Percentiles rank a stretch among this genome's conserved stretches.
Conservation (phyloP, 2,113 vertebrate genomes). For the Urocolius indicus region DNA sequence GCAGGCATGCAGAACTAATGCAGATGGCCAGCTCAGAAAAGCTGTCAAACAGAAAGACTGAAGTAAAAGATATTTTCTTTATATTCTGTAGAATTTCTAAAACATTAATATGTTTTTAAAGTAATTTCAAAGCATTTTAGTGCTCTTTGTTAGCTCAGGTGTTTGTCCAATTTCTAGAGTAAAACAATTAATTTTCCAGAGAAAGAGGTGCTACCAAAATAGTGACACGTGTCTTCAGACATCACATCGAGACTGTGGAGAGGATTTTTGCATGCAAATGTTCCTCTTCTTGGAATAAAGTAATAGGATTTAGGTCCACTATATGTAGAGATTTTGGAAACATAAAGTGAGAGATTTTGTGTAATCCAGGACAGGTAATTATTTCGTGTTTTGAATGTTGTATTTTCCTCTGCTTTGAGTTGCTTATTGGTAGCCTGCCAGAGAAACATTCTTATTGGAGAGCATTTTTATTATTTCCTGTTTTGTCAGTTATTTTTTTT, state of each 20-base stretch:
- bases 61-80: slow-evolving; percentile 30
- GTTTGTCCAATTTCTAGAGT: not conserved
- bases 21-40: slow-evolving; percentile 58
- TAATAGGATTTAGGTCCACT: not conserved
- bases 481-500: not conserved
- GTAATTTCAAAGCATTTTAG: not conserved
- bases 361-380: not conserved
- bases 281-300: not conserved
- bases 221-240: not conserved
- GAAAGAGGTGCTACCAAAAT: not conserved
- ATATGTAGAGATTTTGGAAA: not conserved
- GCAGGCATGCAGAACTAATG: slow-evolving; percentile 53
- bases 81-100: not conserved
- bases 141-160: not conserved
- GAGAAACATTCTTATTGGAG: not conserved
- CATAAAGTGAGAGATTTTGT: not conserved
- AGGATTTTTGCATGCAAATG: not conserved
- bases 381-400: not conserved
- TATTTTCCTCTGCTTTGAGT: not conserved
- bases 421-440: not conserved
- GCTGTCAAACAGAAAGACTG: slow-evolving; percentile 28
- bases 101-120: not conserved
- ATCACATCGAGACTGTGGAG: not conserved
- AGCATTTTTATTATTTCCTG: not conserved
- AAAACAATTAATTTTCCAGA: not conserved